phyloP scores from a whole-genome alignment of 2,113 vertebrate genomes.

The Maccullochella peelii region DNA sequence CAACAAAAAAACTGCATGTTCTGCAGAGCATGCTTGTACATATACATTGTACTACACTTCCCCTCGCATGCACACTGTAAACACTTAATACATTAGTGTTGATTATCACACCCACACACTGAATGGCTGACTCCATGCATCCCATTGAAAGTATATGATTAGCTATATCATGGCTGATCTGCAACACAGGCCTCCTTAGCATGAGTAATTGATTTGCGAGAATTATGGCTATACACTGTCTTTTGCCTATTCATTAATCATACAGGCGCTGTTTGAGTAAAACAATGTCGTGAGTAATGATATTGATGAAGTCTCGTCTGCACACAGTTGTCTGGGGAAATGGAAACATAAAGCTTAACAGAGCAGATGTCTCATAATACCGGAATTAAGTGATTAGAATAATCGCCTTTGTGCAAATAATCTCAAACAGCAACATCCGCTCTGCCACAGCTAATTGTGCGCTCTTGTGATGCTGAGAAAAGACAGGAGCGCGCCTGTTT shows the following conservation, averaged over 20 bases:
- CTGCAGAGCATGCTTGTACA: constrained; percentile 7
- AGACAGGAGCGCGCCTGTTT: constrained; percentile 55
- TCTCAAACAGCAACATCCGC: constrained; percentile 74
- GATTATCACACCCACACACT: constrained; percentile 72
- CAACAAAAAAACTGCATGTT: constrained; percentile 37
- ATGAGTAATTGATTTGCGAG: constrained; percentile 80
- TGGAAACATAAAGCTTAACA: constrained; percentile 73
- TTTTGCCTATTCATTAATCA: constrained; percentile 81
- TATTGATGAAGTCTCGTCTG: constrained; percentile 76
- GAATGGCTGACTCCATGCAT: constrained; percentile 63
- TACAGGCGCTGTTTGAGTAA: constrained; percentile 70
- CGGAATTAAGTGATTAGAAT: constrained; percentile 83
- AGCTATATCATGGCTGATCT: constrained; percentile 69
- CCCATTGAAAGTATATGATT: constrained; percentile 73
- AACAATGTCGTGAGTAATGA: constrained; percentile 81
- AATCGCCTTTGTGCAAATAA: constrained; percentile 82
- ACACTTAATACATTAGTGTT: constrained; percentile 69
- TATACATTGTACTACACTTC: constrained; percentile 40
- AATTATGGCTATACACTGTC: constrained; percentile 77
- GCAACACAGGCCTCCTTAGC: constrained; percentile 70
- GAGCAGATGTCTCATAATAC: constrained; percentile 81
- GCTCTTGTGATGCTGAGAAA: constrained; percentile 60
- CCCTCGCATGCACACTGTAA: constrained; percentile 31
- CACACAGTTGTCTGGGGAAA: constrained; percentile 77
- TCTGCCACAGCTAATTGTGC: constrained; percentile 70